phyloP scores from a whole-genome alignment of 2,888 invertebrate species.

The Aporophyla lueneburgensis region DNA sequence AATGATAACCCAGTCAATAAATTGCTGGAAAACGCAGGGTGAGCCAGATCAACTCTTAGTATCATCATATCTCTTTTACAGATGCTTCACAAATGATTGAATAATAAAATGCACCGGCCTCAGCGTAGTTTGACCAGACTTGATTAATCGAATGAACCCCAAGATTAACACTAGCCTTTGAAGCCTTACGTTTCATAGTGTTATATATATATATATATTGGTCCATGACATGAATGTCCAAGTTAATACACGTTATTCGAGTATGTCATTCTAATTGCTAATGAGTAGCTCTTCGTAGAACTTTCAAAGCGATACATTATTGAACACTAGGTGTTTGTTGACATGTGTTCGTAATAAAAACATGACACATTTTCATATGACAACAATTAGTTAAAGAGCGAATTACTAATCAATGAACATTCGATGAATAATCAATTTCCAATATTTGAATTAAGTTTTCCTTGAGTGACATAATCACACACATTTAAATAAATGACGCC shows the following conservation, averaged over 20 bases:
- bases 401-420: conserved; percentile 47
- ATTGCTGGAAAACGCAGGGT: neutral
- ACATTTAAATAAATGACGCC: neutral
- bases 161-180: no score
- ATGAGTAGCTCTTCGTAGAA: conserved; percentile 59
- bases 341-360: conserved; percentile 62
- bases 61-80: neutral
- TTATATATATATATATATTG: conserved; percentile 3
- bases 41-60: neutral
- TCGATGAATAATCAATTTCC: conserved; percentile 35
- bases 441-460: conserved; percentile 44
- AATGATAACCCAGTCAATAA: neutral
- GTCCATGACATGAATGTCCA: neutral
- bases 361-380: conserved; percentile 61
- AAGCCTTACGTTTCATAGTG: no score
- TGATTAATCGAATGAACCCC: no score
- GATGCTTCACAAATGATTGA: neutral
- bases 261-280: conserved; percentile 17
- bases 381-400: conserved; percentile 35
- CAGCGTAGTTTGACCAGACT: no score
- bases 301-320: conserved; percentile 25
- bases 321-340: conserved; percentile 22
- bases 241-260: neutral
- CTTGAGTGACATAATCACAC: conserved; percentile 34
- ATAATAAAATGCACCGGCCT: no score